Conservation (phyloP, 2,113 vertebrate species). For the Osmerus mordax region DNA sequence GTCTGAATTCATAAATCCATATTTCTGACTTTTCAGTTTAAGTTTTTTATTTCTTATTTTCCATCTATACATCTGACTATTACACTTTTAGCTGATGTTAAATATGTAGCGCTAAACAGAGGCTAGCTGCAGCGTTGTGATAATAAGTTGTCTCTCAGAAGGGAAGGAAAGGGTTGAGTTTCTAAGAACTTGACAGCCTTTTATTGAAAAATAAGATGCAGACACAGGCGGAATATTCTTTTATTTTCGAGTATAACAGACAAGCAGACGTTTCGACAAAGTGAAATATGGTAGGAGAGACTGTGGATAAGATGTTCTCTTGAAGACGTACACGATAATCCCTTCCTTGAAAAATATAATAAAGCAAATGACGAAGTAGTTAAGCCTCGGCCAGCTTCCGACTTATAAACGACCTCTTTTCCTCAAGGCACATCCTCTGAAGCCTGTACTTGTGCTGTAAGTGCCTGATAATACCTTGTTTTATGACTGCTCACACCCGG, state of each 20-base stretch:
- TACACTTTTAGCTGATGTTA: not conserved
- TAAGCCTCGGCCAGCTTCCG: not conserved
- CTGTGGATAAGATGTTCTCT: no score
- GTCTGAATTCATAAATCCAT: slow-evolving; percentile 15
- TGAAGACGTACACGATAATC: not conserved
- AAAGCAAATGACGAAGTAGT: slow-evolving; percentile 10
- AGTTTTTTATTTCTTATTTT: slow-evolving; percentile 16
- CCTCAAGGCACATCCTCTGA: slow-evolving; percentile 12
- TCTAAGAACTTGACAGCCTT: slow-evolving; percentile 33
- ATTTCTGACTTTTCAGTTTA: slow-evolving; percentile 25
- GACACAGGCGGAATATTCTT: no score
- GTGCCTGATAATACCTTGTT: slow-evolving; percentile 40
- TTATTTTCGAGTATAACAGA: no score
- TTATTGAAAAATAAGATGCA: not conserved
- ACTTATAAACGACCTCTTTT: slow-evolving; percentile 5
- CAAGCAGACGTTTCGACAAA: no score
- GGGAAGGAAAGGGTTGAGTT: slow-evolving; percentile 43
- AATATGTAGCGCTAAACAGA: slow-evolving; percentile 6
- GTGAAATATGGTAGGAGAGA: no score
- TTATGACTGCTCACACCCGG: slow-evolving; percentile 24
- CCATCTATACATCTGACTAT: slow-evolving; percentile 5
- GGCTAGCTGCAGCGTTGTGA: slow-evolving; percentile 15
- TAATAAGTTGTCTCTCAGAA: slow-evolving; percentile 48
- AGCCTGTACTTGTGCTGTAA: slow-evolving; percentile 34
- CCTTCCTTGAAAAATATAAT: slow-evolving; percentile 10